phyloP scores from a whole-genome alignment of 2,113 vertebrate species.

The Thunnus thynnus region DNA sequence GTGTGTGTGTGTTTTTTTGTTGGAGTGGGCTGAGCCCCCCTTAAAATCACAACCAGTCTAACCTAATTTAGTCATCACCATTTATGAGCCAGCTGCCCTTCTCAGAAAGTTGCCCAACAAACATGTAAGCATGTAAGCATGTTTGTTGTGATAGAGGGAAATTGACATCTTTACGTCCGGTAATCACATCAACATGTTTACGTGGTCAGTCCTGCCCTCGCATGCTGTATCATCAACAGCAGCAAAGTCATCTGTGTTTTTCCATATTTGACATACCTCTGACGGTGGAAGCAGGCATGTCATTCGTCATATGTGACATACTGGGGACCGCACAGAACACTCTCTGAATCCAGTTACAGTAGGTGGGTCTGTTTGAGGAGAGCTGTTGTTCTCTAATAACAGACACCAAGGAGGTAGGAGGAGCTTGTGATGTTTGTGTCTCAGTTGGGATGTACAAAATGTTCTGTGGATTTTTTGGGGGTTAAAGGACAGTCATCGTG shows the following conservation, averaged over 20 bases:
- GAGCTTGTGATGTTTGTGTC: constrained; percentile 30
- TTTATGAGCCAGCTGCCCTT: constrained; percentile 43
- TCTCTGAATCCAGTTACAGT: background rate
- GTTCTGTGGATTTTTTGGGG: constrained; percentile 1
- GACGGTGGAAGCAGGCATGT: background rate
- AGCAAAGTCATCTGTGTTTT: constrained; percentile 20
- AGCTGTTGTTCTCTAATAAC: constrained; percentile 33
- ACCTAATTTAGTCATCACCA: constrained; percentile 57
- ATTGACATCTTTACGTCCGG: constrained; percentile 51
- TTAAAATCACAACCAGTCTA: constrained; percentile 61
- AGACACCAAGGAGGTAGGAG: constrained; percentile 19
- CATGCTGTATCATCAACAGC: constrained; percentile 31
- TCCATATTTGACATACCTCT: constrained; percentile 34
- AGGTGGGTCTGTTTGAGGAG: background rate
- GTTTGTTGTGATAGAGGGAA: constrained; percentile 27
- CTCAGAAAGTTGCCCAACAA: constrained; percentile 38
- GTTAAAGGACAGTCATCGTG: background rate
- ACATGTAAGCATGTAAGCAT: constrained; percentile 7
- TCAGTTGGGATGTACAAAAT: background rate
- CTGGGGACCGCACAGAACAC: background rate
- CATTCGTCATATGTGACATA: constrained; percentile 25
- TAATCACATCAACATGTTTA: constrained; percentile 56
- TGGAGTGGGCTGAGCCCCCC: constrained; percentile 14
- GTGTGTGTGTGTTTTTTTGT: constrained; percentile 32
- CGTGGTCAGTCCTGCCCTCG: constrained; percentile 21